phyloP scores from a whole-genome alignment of 1,140 invertebrate genomes.

The Calephelis virginiensis region DNA sequence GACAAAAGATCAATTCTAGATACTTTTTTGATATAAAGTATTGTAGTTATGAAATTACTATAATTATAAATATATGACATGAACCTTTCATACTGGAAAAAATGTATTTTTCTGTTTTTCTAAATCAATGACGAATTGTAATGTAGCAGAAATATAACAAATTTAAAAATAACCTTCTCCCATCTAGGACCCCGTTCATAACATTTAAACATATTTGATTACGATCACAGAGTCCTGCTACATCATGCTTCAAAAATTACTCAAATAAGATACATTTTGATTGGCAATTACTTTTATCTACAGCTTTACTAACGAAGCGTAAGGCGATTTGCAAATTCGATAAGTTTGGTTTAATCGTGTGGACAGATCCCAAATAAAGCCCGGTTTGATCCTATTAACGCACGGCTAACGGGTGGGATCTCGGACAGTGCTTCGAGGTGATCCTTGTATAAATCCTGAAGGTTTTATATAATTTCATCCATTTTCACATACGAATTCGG shows the following conservation, averaged over 20 bases:
- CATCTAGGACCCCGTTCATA: not conserved
- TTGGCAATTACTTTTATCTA: conserved; percentile 31
- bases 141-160: no score
- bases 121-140: no score
- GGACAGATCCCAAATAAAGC: conserved; percentile 72
- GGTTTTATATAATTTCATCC: conserved; percentile 49
- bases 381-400: conserved; percentile 75
- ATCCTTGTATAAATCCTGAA: conserved; percentile 51
- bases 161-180: no score
- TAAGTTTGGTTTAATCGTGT: conserved; percentile 75
- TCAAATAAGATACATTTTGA: not conserved
- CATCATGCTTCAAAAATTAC: no score
- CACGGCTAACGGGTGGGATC: conserved; percentile 65
- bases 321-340: conserved; percentile 76
- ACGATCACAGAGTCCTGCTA: not conserved
- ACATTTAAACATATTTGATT: not conserved
- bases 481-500: not conserved
- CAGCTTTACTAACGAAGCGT: conserved; percentile 68
- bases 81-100: no score
- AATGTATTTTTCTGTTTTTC: no score
- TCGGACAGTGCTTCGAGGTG: conserved; percentile 53
- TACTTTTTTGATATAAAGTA: no score
- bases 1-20: no score
- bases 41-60: no score
- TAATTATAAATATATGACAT: no score